phyloP scores from a whole-genome alignment of 64 coral and sea anemone genomes.

The Montipora efflorescens region DNA sequence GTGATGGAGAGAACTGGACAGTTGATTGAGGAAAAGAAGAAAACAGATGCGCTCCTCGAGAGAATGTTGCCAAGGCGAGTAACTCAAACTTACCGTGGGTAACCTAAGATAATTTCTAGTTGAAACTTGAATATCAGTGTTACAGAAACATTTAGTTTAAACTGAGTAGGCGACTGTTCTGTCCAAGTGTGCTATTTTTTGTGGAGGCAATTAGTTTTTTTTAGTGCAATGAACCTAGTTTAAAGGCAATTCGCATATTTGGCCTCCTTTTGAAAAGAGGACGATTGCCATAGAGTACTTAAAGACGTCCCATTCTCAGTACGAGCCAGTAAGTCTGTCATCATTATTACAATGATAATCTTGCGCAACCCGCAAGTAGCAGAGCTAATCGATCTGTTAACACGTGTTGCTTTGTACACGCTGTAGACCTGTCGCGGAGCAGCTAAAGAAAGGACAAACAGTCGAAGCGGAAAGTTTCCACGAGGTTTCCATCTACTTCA shows the following conservation, averaged over 20 bases:
- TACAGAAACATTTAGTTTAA: background rate
- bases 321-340: too few relatives aligned
- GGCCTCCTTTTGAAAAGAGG: too few relatives aligned
- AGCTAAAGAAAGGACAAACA: conserved; percentile 77
- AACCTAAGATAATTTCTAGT: background rate
- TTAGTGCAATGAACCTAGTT: too few relatives aligned
- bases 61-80: conserved; percentile 77
- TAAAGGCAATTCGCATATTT: too few relatives aligned
- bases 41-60: conserved; percentile 77
- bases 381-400: background rate
- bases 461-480: conserved; percentile 83
- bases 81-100: background rate
- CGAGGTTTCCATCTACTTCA: conserved; percentile 85
- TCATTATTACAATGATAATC: too few relatives aligned
- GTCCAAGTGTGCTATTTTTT: too few relatives aligned
- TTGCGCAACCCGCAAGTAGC: too few relatives aligned
- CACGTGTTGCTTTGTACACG: background rate
- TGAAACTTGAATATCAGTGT: background rate
- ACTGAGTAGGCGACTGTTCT: too few relatives aligned
- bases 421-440: conserved; percentile 79
- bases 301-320: too few relatives aligned
- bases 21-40: conserved; percentile 86
- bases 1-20: conserved; percentile 86
- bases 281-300: too few relatives aligned
- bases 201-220: too few relatives aligned